Evolutionary conservation across 2,113 vertebrate species (phyloP), one percentile per base, ranked within the genome.

Genomic region (Myotis brandtii): DNA sequence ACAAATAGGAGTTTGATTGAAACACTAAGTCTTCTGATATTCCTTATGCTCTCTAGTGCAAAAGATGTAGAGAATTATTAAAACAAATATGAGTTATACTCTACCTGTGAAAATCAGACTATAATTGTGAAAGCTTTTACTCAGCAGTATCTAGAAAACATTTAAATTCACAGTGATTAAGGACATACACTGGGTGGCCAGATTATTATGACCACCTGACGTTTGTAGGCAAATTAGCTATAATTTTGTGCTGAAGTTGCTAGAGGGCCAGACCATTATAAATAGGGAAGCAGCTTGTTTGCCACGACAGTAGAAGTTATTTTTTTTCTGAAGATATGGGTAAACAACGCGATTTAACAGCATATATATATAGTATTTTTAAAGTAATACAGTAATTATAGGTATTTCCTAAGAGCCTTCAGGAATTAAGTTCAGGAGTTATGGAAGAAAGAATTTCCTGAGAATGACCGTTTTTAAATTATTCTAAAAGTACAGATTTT

Each of bases 341-440:
- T 40, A 40, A 40, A 40, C 6, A 40, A 37, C 4, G 40, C 5
- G 40, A 40, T 40, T 40, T 40, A 40, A 40, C 40, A 40, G 40
- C 5, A 40, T 6, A 40, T 40, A 40, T 40, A 37, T 37, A 37
- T 37, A 40, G 37, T 37, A 40, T 43, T 43, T 43, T 43, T 43
- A 50, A 93, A 86, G 23, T 82, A 83, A 93, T 50, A 93, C 11
- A 34, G 16, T 91, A 79, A 86, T 73, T 77, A n/a, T 23, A 95
- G 14, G 27, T 70, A 54, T 11, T 83, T 72, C 9, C 83, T 75
- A 32, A 76, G 34, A 95, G 32, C 4, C 25, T 75, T 76, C 76
- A 54, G 50, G 21, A 7, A 81, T 91, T 91, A 69, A 20, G 13
- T 16, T 81, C 40, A 88, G 23, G 34, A 87, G 69, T 73, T 91